Evolutionary conservation across 2,113 vertebrate species (phyloP).

Genomic region (Dicentrarchus labrax): DNA sequence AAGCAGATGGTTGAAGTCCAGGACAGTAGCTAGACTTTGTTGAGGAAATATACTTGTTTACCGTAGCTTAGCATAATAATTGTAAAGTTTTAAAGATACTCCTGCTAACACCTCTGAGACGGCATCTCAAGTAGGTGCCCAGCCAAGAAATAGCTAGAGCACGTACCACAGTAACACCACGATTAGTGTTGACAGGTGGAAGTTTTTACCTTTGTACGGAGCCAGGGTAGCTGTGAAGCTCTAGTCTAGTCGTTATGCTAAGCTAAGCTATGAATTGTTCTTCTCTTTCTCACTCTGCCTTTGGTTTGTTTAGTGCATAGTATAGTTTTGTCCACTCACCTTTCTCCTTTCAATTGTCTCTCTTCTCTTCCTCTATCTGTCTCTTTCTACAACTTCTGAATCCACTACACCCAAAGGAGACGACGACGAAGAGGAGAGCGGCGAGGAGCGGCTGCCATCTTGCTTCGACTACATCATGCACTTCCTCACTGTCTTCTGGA

Average conservation of each 20-base stretch:
- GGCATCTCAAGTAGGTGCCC: too few relatives aligned
- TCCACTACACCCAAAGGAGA: constrained; percentile 75
- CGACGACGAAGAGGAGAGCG: constrained; percentile 88
- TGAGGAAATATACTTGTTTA: background rate
- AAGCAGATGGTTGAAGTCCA: too few relatives aligned
- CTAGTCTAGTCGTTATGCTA: background rate
- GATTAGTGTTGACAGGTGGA: too few relatives aligned
- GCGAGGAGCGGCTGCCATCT: constrained; percentile 88
- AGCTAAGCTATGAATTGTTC: background rate
- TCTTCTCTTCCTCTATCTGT: background rate
- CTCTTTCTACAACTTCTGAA: background rate
- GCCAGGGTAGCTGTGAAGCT: too few relatives aligned
- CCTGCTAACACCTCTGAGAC: background rate
- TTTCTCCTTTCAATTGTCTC: background rate
- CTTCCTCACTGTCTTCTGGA: constrained; percentile 92
- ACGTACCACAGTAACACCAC: background rate
- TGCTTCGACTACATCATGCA: constrained; percentile 93
- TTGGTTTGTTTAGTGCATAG: too few relatives aligned
- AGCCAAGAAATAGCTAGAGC: background rate
- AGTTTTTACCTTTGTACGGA: background rate
- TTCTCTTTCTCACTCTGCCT: too few relatives aligned
- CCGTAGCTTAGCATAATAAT: background rate
- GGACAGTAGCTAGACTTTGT: too few relatives aligned
- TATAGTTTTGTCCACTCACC: too few relatives aligned
- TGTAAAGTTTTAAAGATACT: background rate